Evolutionary conservation across 2,797 vertebrate genomes (phyloP).

Genomic region (Cuculus canorus): DNA sequence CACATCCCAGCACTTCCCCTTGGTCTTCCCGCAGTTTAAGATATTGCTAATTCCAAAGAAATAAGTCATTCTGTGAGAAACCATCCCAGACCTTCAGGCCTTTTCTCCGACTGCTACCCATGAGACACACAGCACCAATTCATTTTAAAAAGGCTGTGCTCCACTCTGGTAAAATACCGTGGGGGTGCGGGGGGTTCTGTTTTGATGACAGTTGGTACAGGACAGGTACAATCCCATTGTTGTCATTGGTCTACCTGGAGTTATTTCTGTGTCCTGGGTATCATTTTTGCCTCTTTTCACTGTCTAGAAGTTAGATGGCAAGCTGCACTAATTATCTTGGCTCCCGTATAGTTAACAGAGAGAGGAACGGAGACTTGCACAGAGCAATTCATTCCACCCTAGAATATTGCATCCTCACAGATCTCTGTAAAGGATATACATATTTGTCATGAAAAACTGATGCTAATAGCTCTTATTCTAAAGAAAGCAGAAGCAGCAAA

Average conservation of each 20-base stretch:
- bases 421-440: background rate
- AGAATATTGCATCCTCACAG: background rate
- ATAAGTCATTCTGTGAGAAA: background rate
- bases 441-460: background rate
- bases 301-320: background rate
- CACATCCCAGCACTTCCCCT: background rate
- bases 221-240: background rate
- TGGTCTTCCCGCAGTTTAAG: background rate
- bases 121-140: background rate
- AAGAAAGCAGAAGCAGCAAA: background rate
- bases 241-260: background rate
- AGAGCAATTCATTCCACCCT: background rate
- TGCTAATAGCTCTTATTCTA: background rate
- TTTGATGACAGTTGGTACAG: rapidly evolving
- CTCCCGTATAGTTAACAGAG: background rate
- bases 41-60: background rate
- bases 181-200: background rate
- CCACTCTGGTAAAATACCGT: background rate
- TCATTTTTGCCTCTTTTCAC: background rate
- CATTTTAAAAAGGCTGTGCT: background rate
- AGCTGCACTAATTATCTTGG: background rate
- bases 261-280: background rate
- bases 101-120: background rate
- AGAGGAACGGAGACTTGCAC: background rate
- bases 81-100: background rate